Conservation (phyloP, 1,140 invertebrate genomes). For the Polypedilum vanderplanki region DNA sequence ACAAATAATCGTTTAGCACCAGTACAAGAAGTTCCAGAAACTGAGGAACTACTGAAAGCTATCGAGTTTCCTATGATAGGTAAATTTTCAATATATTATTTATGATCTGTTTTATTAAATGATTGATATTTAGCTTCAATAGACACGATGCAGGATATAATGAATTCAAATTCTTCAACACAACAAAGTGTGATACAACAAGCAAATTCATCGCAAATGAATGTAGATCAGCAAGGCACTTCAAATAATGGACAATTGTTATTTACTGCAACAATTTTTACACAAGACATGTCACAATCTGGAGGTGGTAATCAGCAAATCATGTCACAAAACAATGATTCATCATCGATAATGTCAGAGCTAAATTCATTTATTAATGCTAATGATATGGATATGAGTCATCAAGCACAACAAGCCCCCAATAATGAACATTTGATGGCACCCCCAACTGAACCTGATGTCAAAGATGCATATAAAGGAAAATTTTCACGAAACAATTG, state of each 20-base stretch:
- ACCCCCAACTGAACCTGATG: neutral
- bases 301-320: neutral
- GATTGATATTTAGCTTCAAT: neutral
- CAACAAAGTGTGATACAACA: neutral
- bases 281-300: neutral
- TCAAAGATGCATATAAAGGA: slow-evolving; percentile 1
- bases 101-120: neutral
- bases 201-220: neutral
- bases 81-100: neutral
- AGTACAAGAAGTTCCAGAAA: slow-evolving; percentile 5
- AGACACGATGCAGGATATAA: slow-evolving; percentile 24
- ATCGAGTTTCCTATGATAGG: slow-evolving; percentile 8
- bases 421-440: neutral
- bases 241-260: neutral
- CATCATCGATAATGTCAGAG: neutral
- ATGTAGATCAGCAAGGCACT: neutral
- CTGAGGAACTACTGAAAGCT: neutral
- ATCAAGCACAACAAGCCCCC: neutral
- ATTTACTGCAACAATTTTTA: slow-evolving; percentile 15
- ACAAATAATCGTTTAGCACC: slow-evolving; percentile 19
- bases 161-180: neutral
- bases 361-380: neutral
- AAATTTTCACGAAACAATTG: neutral
- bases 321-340: neutral
- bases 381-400: neutral